These are phyloP conservation scores for Falco rusticolus DNA, from an alignment of 2,797 vertebrate species.

Conservation along the genomic window DNA sequence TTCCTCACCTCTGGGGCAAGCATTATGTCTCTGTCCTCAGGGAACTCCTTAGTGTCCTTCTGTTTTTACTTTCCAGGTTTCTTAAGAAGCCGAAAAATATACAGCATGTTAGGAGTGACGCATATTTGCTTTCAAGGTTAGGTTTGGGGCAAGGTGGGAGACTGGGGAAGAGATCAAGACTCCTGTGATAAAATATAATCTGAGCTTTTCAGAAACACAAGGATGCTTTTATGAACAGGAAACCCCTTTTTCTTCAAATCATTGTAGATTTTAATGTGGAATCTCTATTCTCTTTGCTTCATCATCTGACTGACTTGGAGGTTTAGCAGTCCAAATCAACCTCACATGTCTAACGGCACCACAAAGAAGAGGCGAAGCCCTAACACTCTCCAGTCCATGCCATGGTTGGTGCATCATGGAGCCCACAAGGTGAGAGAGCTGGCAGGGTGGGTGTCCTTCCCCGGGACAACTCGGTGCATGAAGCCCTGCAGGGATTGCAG, in stretches of 20 bases:
- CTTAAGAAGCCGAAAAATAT: neutral
- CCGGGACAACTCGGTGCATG: neutral
- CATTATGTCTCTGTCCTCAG: neutral
- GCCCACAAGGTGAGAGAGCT: neutral
- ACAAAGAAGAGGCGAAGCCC: neutral
- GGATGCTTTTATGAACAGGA: neutral
- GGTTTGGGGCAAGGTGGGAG: neutral
- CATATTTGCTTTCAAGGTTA: neutral
- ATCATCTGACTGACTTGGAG: neutral
- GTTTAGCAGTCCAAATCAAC: neutral
- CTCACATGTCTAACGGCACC: neutral
- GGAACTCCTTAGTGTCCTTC: neutral
- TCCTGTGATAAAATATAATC: neutral
- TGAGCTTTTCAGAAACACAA: neutral
- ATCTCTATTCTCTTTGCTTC: neutral
- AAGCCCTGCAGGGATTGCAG: neutral
- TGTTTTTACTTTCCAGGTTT: neutral
- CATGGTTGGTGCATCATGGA: accelerated
- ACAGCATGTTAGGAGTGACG: neutral
- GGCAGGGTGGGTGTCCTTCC: neutral
- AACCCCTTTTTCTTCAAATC: neutral
- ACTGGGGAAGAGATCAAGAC: neutral
- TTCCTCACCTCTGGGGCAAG: neutral
- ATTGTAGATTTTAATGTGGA: neutral
- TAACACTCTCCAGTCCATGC: neutral